phyloP scores from a whole-genome alignment of 2,113 vertebrate genomes.

The Athene noctua region DNA sequence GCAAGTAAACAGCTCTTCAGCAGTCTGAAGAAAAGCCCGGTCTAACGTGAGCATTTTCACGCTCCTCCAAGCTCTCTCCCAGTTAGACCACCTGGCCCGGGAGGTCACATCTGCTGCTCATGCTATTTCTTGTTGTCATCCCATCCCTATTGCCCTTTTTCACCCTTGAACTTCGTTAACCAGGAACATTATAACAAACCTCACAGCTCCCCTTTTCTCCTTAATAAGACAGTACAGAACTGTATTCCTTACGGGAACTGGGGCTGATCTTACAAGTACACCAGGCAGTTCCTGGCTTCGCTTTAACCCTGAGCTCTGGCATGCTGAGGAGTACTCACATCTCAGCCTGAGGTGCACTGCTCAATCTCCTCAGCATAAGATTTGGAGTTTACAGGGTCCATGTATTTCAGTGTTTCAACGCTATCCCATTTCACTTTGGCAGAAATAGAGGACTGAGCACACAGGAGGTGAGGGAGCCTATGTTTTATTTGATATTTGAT shows the following conservation, averaged over 20 bases:
- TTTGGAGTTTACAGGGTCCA: neutral
- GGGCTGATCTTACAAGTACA: neutral
- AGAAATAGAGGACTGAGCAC: neutral
- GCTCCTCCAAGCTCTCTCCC: neutral
- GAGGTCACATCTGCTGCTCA: neutral
- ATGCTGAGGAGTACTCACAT: neutral
- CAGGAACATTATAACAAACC: neutral
- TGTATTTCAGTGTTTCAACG: neutral
- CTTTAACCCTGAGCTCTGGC: neutral
- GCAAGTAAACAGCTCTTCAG: slow-evolving; percentile 50
- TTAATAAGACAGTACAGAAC: neutral
- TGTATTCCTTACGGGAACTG: neutral
- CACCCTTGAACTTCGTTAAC: neutral
- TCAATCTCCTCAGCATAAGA: neutral
- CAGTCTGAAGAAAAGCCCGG: neutral
- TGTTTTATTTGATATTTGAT: neutral
- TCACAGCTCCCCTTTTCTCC: neutral
- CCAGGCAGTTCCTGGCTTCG: neutral
- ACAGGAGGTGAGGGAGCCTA: neutral
- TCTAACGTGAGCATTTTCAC: neutral
- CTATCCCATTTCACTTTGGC: neutral
- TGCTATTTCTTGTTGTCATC: neutral
- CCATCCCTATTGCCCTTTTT: neutral
- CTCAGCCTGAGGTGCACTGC: neutral
- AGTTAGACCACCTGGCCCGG: neutral